phyloP scores from a whole-genome alignment of 2,888 invertebrate species.

The Phorcus lineatus region DNA sequence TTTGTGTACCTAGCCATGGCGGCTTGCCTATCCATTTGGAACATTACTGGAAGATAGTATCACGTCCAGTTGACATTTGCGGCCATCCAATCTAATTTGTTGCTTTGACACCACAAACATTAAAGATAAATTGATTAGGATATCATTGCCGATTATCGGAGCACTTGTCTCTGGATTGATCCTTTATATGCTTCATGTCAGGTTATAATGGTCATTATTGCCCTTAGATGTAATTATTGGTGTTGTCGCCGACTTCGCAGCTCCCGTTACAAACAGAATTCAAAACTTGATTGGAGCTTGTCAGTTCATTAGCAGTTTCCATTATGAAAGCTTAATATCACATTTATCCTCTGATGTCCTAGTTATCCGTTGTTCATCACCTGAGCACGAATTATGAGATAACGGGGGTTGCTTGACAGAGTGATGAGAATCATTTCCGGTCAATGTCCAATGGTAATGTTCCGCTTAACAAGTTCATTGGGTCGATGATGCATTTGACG shows the following conservation, averaged over 20 bases:
- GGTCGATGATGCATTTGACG: neutral
- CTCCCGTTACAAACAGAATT: no score
- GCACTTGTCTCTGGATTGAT: neutral
- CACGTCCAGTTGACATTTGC: slow-evolving; percentile 3
- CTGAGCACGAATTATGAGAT: neutral
- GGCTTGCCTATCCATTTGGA: neutral
- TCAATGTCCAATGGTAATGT: neutral
- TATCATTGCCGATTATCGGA: neutral
- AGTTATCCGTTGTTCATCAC: neutral
- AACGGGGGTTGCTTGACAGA: neutral
- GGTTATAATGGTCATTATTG: no score
- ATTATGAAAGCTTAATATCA: neutral
- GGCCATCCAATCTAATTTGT: neutral
- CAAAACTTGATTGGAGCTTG: no score
- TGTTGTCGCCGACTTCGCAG: no score
- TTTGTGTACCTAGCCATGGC: neutral
- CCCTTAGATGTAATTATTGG: no score
- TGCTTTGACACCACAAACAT: neutral
- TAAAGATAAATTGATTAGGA: neutral
- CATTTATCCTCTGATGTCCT: neutral
- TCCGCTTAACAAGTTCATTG: neutral
- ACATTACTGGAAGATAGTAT: neutral
- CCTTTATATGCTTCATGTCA: no score
- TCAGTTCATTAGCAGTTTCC: neutral
- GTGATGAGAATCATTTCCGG: neutral